Evolutionary conservation across 2,888 invertebrate species (phyloP), one percentile per base, ranked within the genome.

Genomic region (Archips xylosteana): DNA sequence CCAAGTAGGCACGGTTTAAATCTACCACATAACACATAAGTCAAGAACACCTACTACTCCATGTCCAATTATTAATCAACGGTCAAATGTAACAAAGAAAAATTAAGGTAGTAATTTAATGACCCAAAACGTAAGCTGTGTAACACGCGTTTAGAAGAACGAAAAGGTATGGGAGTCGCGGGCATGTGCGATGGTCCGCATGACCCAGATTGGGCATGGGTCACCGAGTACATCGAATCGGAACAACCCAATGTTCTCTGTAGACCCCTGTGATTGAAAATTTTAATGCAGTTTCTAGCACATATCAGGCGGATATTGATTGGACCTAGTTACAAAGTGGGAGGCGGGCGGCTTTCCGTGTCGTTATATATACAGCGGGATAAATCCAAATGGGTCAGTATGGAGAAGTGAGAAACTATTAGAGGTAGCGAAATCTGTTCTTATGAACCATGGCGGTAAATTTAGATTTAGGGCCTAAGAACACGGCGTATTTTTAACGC

Each of bases 201-300:
- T 92, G 92, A 93, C 93, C 93, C 83, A 92, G 83, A 92, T 93
- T 82, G 82, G 85, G 85, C 85, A 88, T 88, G 84, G 93, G 92
- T 92, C 92, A 89, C 80, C 81, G 89, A 76, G 77, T 45, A 63
- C 70, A 68, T 12, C 74, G 64, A 70, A 81, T 79, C 80, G 83
- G 83, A 49, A 34, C 32, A 42, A 34, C 85, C 87, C 84, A 82
- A 79, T 85, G 82, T 81, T 74, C 75, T 78, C 83, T 62, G 36
- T 83, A 80, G 82, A 82, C 82, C 84, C 57, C 85, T 85, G 84
- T 84, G 85, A 87, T 89, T 88, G 82, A 85, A 85, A 85, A 83
- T 87, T 86, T 82, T 34, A 51, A 66, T 66, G 23, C 64, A 36
- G 60, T 39, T 60, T 66, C 70, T 60, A 67, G 67, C 49, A 57